phyloP scores from a whole-genome alignment of 2,888 invertebrate species.

The Apoderus coryli region DNA sequence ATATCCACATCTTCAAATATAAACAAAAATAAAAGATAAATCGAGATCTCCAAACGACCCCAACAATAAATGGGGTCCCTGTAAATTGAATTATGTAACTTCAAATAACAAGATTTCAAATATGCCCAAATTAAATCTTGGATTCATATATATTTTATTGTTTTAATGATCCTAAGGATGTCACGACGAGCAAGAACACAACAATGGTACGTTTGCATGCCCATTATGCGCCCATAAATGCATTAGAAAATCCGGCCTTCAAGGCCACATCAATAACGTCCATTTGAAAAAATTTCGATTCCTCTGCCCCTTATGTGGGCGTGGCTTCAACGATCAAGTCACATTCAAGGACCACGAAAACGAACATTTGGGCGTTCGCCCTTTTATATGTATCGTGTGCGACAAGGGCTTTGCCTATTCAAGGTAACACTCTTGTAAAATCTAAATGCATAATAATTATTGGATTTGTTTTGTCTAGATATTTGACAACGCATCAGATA shows the following conservation, averaged over 20 bases:
- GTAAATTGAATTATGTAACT: too few relatives aligned
- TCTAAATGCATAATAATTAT: too few relatives aligned
- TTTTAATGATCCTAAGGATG: too few relatives aligned
- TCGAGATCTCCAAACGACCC: too few relatives aligned
- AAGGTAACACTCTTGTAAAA: too few relatives aligned
- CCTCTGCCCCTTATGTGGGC: slow-evolving; percentile 36
- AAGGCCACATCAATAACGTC: slow-evolving; percentile 40
- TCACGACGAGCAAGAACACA: slow-evolving; percentile 18
- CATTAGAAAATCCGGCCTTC: slow-evolving; percentile 25
- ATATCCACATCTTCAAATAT: too few relatives aligned
- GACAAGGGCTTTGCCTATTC: slow-evolving; percentile 30
- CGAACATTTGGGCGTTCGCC: slow-evolving; percentile 31
- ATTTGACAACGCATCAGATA: slow-evolving; percentile 25
- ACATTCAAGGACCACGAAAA: slow-evolving; percentile 33
- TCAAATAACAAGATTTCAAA: too few relatives aligned
- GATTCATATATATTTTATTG: too few relatives aligned
- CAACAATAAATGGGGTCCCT: too few relatives aligned
- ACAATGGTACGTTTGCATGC: slow-evolving; percentile 21
- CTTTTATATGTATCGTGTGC: slow-evolving; percentile 34
- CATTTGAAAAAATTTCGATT: slow-evolving; percentile 35
- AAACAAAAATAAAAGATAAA: too few relatives aligned
- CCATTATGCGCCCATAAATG: slow-evolving; percentile 24
- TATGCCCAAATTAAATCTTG: too few relatives aligned
- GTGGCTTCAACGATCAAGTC: slow-evolving; percentile 34
- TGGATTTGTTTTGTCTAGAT: slow-evolving; percentile 25